These are phyloP conservation scores for Oxygymnocypris stewartii DNA, from an alignment of 2,113 vertebrate genomes.

Conservation along the genomic window DNA sequence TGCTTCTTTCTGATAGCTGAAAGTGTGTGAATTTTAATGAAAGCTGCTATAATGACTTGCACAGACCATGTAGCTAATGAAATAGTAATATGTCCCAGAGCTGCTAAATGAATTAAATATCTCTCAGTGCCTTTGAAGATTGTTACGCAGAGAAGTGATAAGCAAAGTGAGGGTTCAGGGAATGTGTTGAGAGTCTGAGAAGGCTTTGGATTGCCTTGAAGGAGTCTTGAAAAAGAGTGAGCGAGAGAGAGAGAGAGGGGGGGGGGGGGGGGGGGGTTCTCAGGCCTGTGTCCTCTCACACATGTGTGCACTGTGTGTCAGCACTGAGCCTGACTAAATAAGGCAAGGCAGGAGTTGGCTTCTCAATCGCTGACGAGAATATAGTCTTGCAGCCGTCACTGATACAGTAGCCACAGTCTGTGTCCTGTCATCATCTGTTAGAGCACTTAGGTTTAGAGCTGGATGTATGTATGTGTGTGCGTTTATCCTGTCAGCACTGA, in stretches of 20 bases:
- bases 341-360: conserved; percentile 77
- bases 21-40: conserved; percentile 53
- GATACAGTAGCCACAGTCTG: conserved; percentile 66
- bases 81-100: conserved; percentile 54
- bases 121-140: conserved; percentile 55
- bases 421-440: conserved; percentile 56
- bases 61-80: conserved; percentile 51
- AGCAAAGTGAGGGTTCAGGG: conserved; percentile 51
- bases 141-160: conserved; percentile 52
- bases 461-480: conserved; percentile 7
- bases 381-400: conserved; percentile 70
- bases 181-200: conserved; percentile 54
- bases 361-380: conserved; percentile 78
- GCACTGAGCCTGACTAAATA: conserved; percentile 83
- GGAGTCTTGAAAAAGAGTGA: not conserved
- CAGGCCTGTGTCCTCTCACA: conserved; percentile 27
- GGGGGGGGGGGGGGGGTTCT: not conserved
- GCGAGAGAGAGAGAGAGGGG: not conserved
- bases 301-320: conserved; percentile 56
- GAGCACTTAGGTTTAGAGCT: conserved; percentile 40
- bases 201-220: conserved; percentile 49
- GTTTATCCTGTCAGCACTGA: not conserved
- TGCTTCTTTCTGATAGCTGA: conserved; percentile 42
- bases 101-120: conserved; percentile 49
- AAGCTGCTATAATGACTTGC: conserved; percentile 45